These are phyloP conservation scores for Agonopterix subpropinquella DNA, from an alignment of 2,888 invertebrate species.

Conservation along the genomic window DNA sequence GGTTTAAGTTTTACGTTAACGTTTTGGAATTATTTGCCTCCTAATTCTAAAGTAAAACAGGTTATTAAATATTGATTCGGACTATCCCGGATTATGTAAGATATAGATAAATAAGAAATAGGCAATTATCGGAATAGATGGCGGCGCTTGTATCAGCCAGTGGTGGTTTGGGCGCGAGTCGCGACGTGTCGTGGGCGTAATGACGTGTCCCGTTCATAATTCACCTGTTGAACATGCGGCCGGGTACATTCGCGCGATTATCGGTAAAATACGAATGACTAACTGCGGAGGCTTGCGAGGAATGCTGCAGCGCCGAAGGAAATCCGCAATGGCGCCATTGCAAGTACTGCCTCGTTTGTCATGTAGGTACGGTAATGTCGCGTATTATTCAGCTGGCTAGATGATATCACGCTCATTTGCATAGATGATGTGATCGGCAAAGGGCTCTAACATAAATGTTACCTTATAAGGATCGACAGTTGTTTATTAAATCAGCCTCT, in stretches of 20 bases:
- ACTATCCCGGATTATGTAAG: not conserved
- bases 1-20: no score
- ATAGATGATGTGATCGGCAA: constrained; percentile 39
- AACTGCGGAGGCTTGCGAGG: constrained; percentile 19
- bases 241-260: constrained; percentile 42
- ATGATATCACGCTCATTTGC: constrained; percentile 60
- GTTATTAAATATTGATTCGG: not conserved
- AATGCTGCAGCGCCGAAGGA: constrained; percentile 67
- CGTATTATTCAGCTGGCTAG: constrained; percentile 26
- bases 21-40: no score
- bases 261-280: constrained; percentile 26
- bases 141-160: constrained; percentile 20
- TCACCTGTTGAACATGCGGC: constrained; percentile 48
- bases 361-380: constrained; percentile 26
- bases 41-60: not conserved
- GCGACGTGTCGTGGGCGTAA: constrained; percentile 26
- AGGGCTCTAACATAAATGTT: constrained; percentile 14
- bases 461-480: constrained; percentile 6
- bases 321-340: constrained; percentile 65
- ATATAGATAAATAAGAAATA: constrained; percentile 1
- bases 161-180: constrained; percentile 10
- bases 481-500: not conserved
- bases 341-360: constrained; percentile 38
- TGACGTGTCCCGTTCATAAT: constrained; percentile 60
- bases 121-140: constrained; percentile 6